Conservation (phyloP, 2,888 invertebrate genomes). For the Aphrophora alni region DNA sequence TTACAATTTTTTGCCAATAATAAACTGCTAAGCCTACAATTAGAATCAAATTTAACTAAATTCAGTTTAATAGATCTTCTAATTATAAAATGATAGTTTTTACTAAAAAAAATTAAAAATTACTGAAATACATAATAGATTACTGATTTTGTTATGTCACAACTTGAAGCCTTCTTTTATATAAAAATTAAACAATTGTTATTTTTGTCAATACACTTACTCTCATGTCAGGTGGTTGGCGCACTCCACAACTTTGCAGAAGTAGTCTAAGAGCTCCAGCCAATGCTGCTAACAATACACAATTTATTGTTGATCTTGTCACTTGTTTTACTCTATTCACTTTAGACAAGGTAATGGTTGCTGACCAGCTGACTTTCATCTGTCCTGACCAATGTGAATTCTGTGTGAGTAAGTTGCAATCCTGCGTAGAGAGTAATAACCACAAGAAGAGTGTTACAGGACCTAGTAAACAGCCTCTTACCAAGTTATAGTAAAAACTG, state of each 20-base stretch:
- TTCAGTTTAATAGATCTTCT: too few relatives aligned
- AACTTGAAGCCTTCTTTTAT: too few relatives aligned
- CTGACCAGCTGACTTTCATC: slow-evolving; percentile 58
- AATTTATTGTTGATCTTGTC: slow-evolving; percentile 62
- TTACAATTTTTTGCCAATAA: too few relatives aligned
- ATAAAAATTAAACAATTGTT: too few relatives aligned
- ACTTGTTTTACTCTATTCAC: slow-evolving; percentile 61
- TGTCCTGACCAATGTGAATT: slow-evolving; percentile 43
- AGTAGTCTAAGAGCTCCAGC: slow-evolving; percentile 61
- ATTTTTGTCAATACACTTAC: too few relatives aligned
- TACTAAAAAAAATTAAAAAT: too few relatives aligned
- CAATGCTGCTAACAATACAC: slow-evolving; percentile 62
- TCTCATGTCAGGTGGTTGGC: slow-evolving; percentile 60
- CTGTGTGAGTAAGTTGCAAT: slow-evolving; percentile 58
- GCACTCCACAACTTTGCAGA: slow-evolving; percentile 60
- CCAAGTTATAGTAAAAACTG: slow-evolving; percentile 57
- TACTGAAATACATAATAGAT: too few relatives aligned
- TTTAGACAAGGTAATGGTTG: slow-evolving; percentile 58
- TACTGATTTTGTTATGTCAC: too few relatives aligned
- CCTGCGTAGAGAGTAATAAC: slow-evolving; percentile 57
- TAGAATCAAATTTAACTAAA: too few relatives aligned
- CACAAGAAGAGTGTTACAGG: slow-evolving; percentile 60
- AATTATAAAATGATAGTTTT: too few relatives aligned
- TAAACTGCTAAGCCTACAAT: too few relatives aligned
- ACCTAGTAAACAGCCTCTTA: slow-evolving; percentile 60